A percentile compares a stretch with the other conserved stretches of the same genome.
phyloP scores from a whole-genome alignment of 2,888 invertebrate species.

The Coelinius sp. region DNA sequence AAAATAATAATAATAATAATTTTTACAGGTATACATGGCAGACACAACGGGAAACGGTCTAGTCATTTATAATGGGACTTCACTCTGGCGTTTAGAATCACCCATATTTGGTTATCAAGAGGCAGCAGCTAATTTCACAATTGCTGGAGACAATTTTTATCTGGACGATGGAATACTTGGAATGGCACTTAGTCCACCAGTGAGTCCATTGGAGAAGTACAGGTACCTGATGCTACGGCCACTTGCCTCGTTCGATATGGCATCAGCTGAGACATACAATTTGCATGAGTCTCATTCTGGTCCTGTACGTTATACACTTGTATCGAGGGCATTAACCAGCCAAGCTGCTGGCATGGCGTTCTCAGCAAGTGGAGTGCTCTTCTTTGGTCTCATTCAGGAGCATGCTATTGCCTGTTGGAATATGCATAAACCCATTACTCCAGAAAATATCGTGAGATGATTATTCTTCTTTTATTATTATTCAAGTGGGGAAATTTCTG shows the following conservation, averaged over 20 bases:
- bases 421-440: constrained; percentile 52
- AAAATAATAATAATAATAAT: no score
- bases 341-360: constrained; percentile 61
- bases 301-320: constrained; percentile 43
- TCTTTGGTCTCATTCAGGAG: constrained; percentile 63
- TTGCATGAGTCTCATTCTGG: constrained; percentile 36
- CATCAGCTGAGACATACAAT: constrained; percentile 26
- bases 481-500: no score
- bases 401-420: constrained; percentile 67
- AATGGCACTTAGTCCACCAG: constrained; percentile 75
- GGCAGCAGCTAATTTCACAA: constrained; percentile 42
- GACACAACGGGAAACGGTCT: constrained; percentile 51
- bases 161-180: constrained; percentile 80
- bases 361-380: constrained; percentile 62
- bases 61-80: constrained; percentile 44
- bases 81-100: constrained; percentile 50
- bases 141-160: constrained; percentile 75
- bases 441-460: constrained; percentile 54
- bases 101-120: constrained; percentile 42
- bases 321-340: constrained; percentile 47
- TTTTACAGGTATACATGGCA: constrained; percentile 53
- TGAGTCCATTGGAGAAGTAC: not conserved
- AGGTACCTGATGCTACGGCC: constrained; percentile 52
- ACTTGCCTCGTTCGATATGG: constrained; percentile 52
- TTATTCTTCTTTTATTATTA: constrained; percentile 24